Evolutionary conservation across 2,797 vertebrate genomes (phyloP).

Genomic region (Periparus ater): DNA sequence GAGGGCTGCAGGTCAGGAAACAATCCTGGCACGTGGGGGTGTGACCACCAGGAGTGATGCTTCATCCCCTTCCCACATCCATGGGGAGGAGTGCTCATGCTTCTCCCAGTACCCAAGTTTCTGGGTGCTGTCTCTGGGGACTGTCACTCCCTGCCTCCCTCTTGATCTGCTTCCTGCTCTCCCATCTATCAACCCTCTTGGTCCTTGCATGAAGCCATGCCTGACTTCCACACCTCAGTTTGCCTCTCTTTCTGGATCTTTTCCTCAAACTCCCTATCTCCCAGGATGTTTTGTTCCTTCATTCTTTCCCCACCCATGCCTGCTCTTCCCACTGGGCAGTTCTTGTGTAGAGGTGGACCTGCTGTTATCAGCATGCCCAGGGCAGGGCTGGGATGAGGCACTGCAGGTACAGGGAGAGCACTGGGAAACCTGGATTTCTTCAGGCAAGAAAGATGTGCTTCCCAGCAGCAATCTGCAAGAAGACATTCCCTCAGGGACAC

Average conservation of each 20-base stretch:
- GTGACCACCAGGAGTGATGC: neutral
- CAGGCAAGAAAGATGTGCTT: neutral
- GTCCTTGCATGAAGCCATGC: neutral
- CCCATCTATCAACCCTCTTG: neutral
- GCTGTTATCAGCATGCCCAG: neutral
- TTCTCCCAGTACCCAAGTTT: neutral
- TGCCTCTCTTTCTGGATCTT: neutral
- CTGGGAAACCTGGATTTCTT: neutral
- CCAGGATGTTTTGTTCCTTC: neutral
- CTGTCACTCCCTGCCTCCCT: neutral
- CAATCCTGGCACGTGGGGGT: neutral
- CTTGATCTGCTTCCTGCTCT: neutral
- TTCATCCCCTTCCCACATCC: neutral
- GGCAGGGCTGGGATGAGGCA: neutral
- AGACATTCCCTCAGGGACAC: neutral
- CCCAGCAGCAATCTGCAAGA: neutral
- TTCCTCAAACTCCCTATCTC: neutral
- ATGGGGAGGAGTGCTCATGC: rapidly evolving
- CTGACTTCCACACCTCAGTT: neutral
- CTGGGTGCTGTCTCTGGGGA: neutral
- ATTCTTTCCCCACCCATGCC: rapidly evolving
- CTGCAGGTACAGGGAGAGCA: neutral
- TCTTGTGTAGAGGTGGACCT: neutral
- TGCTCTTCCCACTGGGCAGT: rapidly evolving
- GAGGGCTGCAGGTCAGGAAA: neutral